A percentile compares a stretch with the other conserved stretches of the same genome.
Conservation (phyloP, 64 coral and sea anemone species). For the Pocillopora damicornis region DNA sequence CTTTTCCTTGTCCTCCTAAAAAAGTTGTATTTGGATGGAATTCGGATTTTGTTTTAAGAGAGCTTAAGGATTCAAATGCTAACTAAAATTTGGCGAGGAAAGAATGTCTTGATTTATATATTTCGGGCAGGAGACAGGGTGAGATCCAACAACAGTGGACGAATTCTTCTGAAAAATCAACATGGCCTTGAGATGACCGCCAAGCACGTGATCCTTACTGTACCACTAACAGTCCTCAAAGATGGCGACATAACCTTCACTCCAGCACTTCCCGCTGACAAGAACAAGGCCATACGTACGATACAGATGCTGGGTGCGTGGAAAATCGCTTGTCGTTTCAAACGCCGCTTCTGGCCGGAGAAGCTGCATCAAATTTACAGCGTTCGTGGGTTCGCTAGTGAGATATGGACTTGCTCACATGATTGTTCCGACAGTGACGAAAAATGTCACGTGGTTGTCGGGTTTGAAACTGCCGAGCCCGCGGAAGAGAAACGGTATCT, state of each 20-base stretch:
- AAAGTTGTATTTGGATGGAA: too few relatives aligned
- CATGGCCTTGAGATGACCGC: slow-evolving; percentile 41
- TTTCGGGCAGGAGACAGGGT: not conserved
- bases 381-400: slow-evolving; percentile 42
- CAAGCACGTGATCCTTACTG: slow-evolving; percentile 44
- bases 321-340: slow-evolving; percentile 2
- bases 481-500: slow-evolving; percentile 60
- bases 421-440: slow-evolving; percentile 49
- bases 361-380: slow-evolving; percentile 28
- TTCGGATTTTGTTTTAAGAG: not conserved
- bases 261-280: not conserved
- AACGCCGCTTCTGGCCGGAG: slow-evolving; percentile 13
- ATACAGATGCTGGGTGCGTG: not conserved
- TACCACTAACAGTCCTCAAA: slow-evolving; percentile 56
- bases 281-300: not conserved
- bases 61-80: not conserved
- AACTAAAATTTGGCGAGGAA: too few relatives aligned
- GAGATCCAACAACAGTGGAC: not conserved
- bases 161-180: slow-evolving; percentile 58
- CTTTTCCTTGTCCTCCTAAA: too few relatives aligned
- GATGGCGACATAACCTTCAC: not conserved
- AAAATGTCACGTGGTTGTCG: slow-evolving; percentile 72
- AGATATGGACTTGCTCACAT: slow-evolving; percentile 85
- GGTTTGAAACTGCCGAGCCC: slow-evolving; percentile 69
- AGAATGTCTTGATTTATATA: not conserved